Percentiles rank a stretch among this genome's conserved stretches.
Evolutionary conservation across 2,888 invertebrate genomes (phyloP).

Genomic region (Torymus tubicola): DNA sequence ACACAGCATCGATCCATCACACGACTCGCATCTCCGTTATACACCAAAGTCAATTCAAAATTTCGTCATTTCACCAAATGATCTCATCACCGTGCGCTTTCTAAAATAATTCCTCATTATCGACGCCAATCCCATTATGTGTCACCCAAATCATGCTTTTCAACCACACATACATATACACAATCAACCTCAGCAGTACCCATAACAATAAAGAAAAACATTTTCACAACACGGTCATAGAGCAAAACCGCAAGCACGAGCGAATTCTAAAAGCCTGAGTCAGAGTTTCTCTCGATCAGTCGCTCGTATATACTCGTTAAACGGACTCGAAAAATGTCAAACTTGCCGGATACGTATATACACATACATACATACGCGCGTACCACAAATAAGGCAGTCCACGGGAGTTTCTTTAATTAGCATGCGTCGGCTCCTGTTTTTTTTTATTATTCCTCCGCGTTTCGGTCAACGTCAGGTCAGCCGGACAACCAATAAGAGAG

Average conservation of each 20-base stretch:
- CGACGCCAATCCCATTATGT: too few relatives aligned
- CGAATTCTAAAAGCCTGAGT: too few relatives aligned
- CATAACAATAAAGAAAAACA: too few relatives aligned
- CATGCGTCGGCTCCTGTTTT: constrained; percentile 11
- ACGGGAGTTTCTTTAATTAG: constrained; percentile 40
- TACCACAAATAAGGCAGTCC: background rate
- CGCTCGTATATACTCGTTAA: constrained; percentile 20
- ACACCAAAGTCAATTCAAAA: too few relatives aligned
- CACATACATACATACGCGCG: background rate
- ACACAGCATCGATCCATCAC: background rate
- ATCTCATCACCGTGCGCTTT: background rate
- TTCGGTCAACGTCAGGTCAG: constrained; percentile 21
- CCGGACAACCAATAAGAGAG: background rate
- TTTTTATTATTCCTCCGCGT: background rate
- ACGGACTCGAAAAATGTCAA: background rate
- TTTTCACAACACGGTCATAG: too few relatives aligned
- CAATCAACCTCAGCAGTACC: too few relatives aligned
- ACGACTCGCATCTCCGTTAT: background rate
- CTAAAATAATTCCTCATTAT: too few relatives aligned
- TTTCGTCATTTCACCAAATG: too few relatives aligned
- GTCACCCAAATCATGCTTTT: too few relatives aligned
- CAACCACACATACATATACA: too few relatives aligned
- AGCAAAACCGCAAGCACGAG: too few relatives aligned
- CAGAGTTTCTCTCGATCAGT: constrained; percentile 5
- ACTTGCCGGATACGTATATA: background rate